Evolutionary conservation across 2,888 invertebrate species (phyloP), one percentile per base, ranked within the genome.

Genomic region (Perdita meconis): DNA sequence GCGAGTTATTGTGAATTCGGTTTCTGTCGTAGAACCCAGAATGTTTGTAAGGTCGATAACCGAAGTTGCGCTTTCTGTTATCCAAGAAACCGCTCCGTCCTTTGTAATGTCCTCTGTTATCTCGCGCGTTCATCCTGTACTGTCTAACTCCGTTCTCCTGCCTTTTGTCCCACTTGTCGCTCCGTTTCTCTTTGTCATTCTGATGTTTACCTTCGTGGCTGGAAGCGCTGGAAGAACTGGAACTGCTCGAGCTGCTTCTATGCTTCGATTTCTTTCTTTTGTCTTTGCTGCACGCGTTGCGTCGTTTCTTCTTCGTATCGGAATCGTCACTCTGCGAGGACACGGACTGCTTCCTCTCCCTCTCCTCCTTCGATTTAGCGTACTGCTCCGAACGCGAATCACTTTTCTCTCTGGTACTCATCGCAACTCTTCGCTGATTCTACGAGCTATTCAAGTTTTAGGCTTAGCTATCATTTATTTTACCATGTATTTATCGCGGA

Each of bases 211-310:
- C 47, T 1, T 81, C 86, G 0, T 47, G 59, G 34, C 81, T 80
- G 10, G 86, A 86, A 38, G 53, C 42, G 38, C 84, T 83, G 5
- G 81, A 82, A 34, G 88, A 82, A 60, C 82, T 85, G 0, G 86
- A 87, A 63, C 84, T 87, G 24, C 84, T 86, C 0, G 85, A 86
- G 56, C 80, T 86, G 50, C 86, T 86, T 22, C 85, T 83, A 30
- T 71, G 83, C 50, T 84, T 88, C 4, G 86, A 83, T 44, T 86
- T 89, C 34, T 78, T 82, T 30, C 86, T 86, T 55, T 88, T 91
- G 38, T 89, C 89, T 24, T 88, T 89, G 26, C 85, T 82, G 12
- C 85, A 87, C 3, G 81, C 34, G 53, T 86, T 86, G 51, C 87
- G 86, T 22, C 81, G 82, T 36, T 83, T 84, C 22, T 80, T 64